Conservation (phyloP, 2,888 invertebrate genomes). For the Melanophora roralis region DNA sequence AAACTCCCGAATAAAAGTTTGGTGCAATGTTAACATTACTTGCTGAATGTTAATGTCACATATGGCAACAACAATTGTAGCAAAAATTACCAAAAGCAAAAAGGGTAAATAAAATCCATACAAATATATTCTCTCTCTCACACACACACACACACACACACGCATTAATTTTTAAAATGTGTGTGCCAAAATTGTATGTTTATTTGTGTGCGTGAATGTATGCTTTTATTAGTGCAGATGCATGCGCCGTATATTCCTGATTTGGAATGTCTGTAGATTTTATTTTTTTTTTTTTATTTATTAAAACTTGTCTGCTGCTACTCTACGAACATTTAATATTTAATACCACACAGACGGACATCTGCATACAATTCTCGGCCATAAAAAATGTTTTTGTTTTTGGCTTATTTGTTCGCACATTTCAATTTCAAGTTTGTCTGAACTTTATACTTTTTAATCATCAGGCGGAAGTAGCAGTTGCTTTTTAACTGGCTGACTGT, state of each 20-base stretch:
- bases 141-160: background rate
- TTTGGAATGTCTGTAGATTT: background rate
- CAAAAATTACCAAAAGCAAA: background rate
- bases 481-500: conserved; percentile 46
- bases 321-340: background rate
- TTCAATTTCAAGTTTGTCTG: conserved; percentile 37
- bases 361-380: background rate
- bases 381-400: background rate
- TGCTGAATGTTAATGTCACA: conserved; percentile 10
- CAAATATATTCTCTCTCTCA: no score
- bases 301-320: conserved; percentile 30
- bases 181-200: background rate
- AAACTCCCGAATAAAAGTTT: conserved; percentile 19
- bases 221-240: conserved; percentile 25
- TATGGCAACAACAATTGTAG: background rate
- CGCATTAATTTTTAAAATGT: background rate
- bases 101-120: conserved; percentile 32
- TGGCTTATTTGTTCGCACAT: conserved; percentile 24
- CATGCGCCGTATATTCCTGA: conserved; percentile 37
- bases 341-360: background rate
- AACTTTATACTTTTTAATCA: conserved; percentile 48
- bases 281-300: background rate
- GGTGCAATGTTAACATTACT: background rate
- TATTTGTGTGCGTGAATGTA: background rate
- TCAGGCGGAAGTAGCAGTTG: conserved; percentile 56